Percentiles rank a stretch among this genome's conserved stretches.
Evolutionary conservation across 2,888 invertebrate species (phyloP).

Genomic region (Lysandra coridon): DNA sequence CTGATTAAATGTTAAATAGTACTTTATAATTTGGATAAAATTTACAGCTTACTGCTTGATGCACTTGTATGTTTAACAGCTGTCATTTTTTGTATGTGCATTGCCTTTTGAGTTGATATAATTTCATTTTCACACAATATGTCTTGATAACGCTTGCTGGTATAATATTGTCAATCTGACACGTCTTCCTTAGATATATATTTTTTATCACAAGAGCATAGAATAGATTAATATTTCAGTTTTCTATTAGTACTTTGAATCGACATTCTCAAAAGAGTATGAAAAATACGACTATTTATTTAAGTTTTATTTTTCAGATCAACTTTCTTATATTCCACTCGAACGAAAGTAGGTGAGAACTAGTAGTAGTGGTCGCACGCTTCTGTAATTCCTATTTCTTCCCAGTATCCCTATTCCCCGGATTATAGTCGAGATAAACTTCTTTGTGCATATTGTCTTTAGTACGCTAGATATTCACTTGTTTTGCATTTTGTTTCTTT

Average conservation of each 20-base stretch:
- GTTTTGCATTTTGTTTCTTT: slow-evolving; percentile 11
- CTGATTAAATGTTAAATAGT: background rate
- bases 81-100: background rate
- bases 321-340: background rate
- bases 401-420: slow-evolving; percentile 20
- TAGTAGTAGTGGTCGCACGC: slow-evolving; percentile 14
- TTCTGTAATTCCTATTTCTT: slow-evolving; percentile 25
- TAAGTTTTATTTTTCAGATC: too few species aligned
- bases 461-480: slow-evolving; percentile 11
- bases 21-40: background rate
- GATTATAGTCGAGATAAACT: slow-evolving; percentile 19
- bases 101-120: background rate
- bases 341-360: background rate
- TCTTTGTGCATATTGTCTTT: slow-evolving; percentile 21
- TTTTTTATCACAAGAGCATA: background rate
- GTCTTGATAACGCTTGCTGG: background rate
- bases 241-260: background rate
- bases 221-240: background rate
- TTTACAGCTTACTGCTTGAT: background rate
- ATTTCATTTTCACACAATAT: background rate
- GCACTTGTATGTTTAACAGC: background rate
- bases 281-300: too few species aligned
- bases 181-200: background rate
- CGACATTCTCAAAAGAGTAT: background rate
- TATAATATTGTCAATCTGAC: background rate